phyloP scores from a whole-genome alignment of 2,797 vertebrate species.

The Potorous gilbertii region DNA sequence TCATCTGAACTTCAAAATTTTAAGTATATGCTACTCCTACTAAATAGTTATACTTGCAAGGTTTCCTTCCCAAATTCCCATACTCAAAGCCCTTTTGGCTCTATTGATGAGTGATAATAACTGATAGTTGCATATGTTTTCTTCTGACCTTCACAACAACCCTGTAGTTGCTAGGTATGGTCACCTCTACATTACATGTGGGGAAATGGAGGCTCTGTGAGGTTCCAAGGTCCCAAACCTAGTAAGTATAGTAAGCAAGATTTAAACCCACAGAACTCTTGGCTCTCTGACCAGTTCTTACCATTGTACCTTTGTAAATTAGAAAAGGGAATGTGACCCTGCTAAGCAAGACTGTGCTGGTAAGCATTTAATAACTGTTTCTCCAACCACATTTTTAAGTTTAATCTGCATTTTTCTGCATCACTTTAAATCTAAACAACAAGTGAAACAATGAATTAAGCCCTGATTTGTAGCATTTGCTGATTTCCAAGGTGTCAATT shows the following conservation, averaged over 20 bases:
- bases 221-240: not conserved
- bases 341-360: not conserved
- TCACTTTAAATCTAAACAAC: not conserved
- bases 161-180: not conserved
- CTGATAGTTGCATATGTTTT: not conserved
- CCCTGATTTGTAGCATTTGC: not conserved
- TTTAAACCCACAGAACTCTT: not conserved
- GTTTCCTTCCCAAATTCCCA: not conserved
- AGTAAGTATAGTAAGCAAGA: not conserved
- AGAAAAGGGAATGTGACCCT: not conserved
- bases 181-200: not conserved
- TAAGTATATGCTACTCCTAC: not conserved
- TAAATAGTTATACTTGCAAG: not conserved
- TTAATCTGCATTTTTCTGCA: not conserved
- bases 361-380: not conserved
- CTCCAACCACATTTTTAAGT: not conserved
- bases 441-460: not conserved
- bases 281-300: not conserved
- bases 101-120: not conserved
- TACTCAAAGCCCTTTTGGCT: not conserved
- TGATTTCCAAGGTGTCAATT: not conserved
- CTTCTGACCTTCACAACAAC: not conserved
- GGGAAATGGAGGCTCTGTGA: not conserved
- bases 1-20: constrained; percentile 45
- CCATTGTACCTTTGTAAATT: not conserved